A percentile compares a stretch with the other conserved stretches of the same genome.
These are phyloP conservation scores for Propithecus perrieri DNA, from an alignment of 2,797 vertebrate genomes.

Conservation along the genomic window DNA sequence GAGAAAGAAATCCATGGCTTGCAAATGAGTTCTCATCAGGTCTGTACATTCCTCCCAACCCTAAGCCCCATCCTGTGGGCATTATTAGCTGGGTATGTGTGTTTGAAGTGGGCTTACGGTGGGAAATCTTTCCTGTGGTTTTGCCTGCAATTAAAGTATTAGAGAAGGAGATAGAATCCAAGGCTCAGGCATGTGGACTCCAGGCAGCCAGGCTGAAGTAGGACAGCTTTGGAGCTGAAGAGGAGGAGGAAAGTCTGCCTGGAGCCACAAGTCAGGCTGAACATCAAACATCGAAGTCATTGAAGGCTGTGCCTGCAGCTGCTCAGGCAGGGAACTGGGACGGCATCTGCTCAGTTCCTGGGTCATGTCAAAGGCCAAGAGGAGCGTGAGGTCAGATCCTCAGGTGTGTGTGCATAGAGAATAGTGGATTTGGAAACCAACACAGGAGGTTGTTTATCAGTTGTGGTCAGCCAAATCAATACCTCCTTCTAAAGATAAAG, in stretches of 20 bases:
- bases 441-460: background rate
- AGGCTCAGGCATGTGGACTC: background rate
- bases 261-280: background rate
- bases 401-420: background rate
- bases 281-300: background rate
- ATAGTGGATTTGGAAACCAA: background rate
- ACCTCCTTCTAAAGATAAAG: background rate
- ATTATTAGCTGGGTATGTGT: background rate
- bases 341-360: background rate
- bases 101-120: constrained; percentile 37
- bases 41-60: background rate
- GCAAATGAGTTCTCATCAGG: background rate
- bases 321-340: background rate
- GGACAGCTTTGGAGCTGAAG: background rate
- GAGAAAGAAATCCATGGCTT: background rate
- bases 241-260: background rate
- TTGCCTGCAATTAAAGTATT: constrained; percentile 52
- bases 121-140: constrained; percentile 60
- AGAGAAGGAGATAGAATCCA: constrained; percentile 35
- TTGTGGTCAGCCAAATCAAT: background rate
- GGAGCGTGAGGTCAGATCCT: background rate
- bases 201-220: background rate
- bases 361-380: background rate
- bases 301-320: background rate
- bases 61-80: background rate